Evolutionary conservation across 2,797 vertebrate species (phyloP), one percentile per base, ranked within the genome.

Genomic region (Coluber constrictor): DNA sequence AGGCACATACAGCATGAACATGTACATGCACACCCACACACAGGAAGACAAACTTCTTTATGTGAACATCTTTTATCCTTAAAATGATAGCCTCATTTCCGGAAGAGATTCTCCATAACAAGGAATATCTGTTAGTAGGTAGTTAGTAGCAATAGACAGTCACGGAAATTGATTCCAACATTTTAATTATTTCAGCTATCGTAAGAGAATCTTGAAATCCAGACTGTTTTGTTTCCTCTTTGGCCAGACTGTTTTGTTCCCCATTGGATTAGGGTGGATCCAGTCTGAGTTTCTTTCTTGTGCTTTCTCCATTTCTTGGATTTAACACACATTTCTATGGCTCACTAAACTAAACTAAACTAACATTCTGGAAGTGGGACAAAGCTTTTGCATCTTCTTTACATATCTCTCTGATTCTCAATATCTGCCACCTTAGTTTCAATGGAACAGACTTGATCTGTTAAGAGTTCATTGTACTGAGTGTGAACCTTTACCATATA

Each of bases 21-120:
- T 13, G 32, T 13, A 32, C 2, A 2, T 2, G 2, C 29, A 32
- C 5, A 16, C n/a, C 5, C 13, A 6, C 9, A 61, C 10, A 1
- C 66, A 66, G 11, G 5, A 12, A n/a, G 66, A 32, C 2, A 74
- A 37, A 74, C 66, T 18, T 74, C n/a, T 25, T 47, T 47, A 47
- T 79, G 20, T 20, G 74, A 83, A 47, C 20, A 83, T 47, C 3
- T 47, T 83, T 83, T 47, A 83, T 25, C 20, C 37, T 83, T 47
- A 37, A 83, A 83, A 83, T 83, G 18, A 43, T 83, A 47, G 11
- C 37, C 37, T 47, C 20, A 43, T 83, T 83, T 83, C 74, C 20
- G 37, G 47, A 83, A 23, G 74, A 47, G 74, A 25, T 83, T 83
- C 10, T 83, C 37, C 37, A 1, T 83, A 83, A 43, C 37, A 47